A percentile compares a stretch with the other conserved stretches of the same genome.
Evolutionary conservation across 2,113 vertebrate species (phyloP).

Genomic region (Ptilonorhynchus violaceus): DNA sequence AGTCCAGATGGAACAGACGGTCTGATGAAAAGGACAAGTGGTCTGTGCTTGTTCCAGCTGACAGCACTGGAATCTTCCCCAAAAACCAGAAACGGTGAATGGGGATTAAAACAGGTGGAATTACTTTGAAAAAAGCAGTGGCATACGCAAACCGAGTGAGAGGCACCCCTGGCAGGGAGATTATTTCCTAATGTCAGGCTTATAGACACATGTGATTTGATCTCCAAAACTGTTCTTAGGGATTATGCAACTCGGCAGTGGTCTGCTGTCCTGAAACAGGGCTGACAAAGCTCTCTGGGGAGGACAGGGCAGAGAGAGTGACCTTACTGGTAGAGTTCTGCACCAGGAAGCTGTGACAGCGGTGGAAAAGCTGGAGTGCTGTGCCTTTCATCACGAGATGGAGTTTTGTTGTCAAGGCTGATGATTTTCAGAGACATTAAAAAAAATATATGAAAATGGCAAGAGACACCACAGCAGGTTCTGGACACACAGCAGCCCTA

Average conservation of each 20-base stretch:
- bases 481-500: neutral
- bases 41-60: neutral
- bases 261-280: neutral
- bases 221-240: neutral
- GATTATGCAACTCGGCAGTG: neutral
- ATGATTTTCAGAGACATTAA: neutral
- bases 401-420: neutral
- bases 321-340: neutral
- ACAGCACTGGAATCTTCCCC: neutral
- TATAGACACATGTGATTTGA: neutral
- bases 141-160: neutral
- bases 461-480: neutral
- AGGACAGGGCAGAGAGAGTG: neutral
- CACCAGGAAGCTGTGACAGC: neutral
- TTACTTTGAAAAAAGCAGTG: neutral
- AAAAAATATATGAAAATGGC: neutral
- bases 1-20: conserved; percentile 47
- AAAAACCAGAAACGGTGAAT: neutral
- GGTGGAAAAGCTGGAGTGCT: neutral
- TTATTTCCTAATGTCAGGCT: conserved; percentile 10
- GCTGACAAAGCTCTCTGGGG: neutral
- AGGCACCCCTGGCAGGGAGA: neutral
- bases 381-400: neutral
- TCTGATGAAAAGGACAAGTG: conserved; percentile 50
- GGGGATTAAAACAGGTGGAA: conserved; percentile 20